Evolutionary conservation across 2,113 vertebrate species (phyloP), one percentile per base, ranked within the genome.

Genomic region (Dromas ardeola): DNA sequence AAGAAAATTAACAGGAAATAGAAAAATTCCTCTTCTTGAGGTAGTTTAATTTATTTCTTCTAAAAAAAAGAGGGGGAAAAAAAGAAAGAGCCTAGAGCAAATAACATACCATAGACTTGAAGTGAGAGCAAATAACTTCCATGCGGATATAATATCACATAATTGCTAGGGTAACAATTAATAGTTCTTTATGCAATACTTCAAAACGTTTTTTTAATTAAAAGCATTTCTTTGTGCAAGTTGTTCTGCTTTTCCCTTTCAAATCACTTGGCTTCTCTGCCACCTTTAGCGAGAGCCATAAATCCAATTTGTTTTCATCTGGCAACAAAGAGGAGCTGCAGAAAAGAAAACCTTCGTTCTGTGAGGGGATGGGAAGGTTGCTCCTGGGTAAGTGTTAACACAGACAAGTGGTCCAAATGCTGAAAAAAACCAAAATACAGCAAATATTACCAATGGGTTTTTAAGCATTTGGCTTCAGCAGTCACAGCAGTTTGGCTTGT

Each of bases 1-100:
- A 88, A 88, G 73, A 95, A 97, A 92, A 92, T 89, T 74, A 94
- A 81, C 69, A 94, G 69, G 90, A 93, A 95, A 97, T 94, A 96
- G 53, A 92, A 91, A 97, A 97, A 95, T 79, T 93, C 86, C 74
- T 91, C 26, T 74, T 94, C 47, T 89, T 81, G 73, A 38, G 47
- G 69, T 81, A 84, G n/a, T 88, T 96, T 81, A 76, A 91, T 97
- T 95, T 90, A 52, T n/a, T 81, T 52, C 11, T 84, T 55, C 49
- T 38, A 40, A 87, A 90, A 82, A 88, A 36, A 45, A 34, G 16
- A 20, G 9, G 3, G 7, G 10, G 56, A 58, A 80, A 11, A 65
- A 63, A 20, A 17, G 38, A 61, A 79, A 86, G 25, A 81, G 34
- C 83, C 61, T 69, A 76, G 43, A 91, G 91, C 80, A 95, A 95